Evolutionary conservation across 92 coral and sea anemone genomes (phyloP), one percentile per base, ranked within the genome.

Genomic region (Heliopora coerulea): DNA sequence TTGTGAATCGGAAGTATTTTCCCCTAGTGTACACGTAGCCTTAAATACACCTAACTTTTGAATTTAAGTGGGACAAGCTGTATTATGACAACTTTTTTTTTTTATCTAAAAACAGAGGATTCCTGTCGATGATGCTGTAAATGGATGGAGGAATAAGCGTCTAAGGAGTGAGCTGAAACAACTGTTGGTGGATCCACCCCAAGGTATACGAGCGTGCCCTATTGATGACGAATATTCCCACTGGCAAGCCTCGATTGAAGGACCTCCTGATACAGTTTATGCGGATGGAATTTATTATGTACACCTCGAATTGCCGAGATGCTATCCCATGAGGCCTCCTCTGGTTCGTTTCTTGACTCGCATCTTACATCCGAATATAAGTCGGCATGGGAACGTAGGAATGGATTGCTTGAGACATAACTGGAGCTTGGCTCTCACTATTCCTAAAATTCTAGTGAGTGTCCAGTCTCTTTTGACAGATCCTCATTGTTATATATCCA

Each of bases 161-260:
- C 80, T 83, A 1, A 69, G 83, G n/a, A 83, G 85, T 57, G 91
- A 86, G 65, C 79, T 86, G 49, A 86, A 79, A 68, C 79, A 81
- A 57, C 49, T 86, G 56, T 59, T 83, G 26, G 75, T 75, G 57
- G 87, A 86, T 49, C 91, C 91, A 40, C 84, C 91, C 8, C 84
- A 86, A 32, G 91, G 91, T 8, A 82, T 88, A 56, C 81, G 68
- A 28, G 91, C 91, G 31, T 59, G 82, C 49, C 91, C 91, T 25
- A 52, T 88, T 41, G 91, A 88, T 78, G 80, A 68, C 37, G 74
- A 75, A 25, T 81, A 80, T 13, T 84, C 89, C 13, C 79, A 88
- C 35, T 88, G 91, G 91, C 91, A 88, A 72, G 91, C 89, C 0
- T 84, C 89, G 30, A 88, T 88, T 49, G 80, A 59, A 40, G 91